These are phyloP conservation scores for Spodoptera frugiperda DNA, from an alignment of 1,140 invertebrate species.

Conservation along the genomic window DNA sequence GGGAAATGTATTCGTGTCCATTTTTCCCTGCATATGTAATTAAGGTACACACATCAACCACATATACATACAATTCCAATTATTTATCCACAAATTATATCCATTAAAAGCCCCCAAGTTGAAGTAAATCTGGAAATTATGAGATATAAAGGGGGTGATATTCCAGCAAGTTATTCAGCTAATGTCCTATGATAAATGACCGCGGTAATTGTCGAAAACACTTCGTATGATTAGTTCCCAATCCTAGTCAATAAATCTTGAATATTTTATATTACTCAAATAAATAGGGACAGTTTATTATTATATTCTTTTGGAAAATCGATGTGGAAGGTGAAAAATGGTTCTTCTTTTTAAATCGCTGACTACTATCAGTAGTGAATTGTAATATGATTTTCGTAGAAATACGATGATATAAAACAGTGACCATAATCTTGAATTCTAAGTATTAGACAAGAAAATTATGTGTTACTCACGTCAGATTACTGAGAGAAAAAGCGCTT, in stretches of 20 bases:
- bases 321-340: not conserved
- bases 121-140: conserved; percentile 7
- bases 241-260: conserved; percentile 31
- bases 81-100: conserved; percentile 34
- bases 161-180: conserved; percentile 29
- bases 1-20: conserved; percentile 42
- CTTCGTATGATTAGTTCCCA: conserved; percentile 20
- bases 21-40: conserved; percentile 59
- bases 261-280: conserved; percentile 6
- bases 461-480: too few relatives aligned
- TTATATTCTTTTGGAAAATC: not conserved
- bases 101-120: conserved; percentile 9
- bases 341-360: too few relatives aligned
- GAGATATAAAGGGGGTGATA: conserved; percentile 20
- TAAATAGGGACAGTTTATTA: not conserved
- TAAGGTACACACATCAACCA: not conserved
- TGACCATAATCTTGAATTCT: too few relatives aligned
- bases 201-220: conserved; percentile 34
- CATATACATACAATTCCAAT: not conserved
- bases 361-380: too few relatives aligned
- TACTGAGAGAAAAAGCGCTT: not conserved
- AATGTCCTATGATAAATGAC: conserved; percentile 35
- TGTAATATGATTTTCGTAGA: too few relatives aligned
- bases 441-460: too few relatives aligned
- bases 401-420: too few relatives aligned